These are phyloP conservation scores for Heterohyrax brucei DNA, from an alignment of 2,797 vertebrate species.

Conservation along the genomic window DNA sequence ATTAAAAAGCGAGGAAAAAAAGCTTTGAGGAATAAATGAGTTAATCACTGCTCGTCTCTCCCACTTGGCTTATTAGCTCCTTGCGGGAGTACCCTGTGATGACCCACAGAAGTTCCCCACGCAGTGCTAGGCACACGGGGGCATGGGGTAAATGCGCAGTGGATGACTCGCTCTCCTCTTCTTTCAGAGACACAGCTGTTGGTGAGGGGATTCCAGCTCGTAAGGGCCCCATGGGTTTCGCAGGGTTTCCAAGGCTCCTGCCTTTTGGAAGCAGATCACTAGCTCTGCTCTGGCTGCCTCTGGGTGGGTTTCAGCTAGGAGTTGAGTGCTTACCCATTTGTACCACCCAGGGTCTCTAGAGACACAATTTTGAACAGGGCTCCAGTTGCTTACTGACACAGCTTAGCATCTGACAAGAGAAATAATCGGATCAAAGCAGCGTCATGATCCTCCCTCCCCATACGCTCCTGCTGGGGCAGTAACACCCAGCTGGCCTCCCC, in stretches of 20 bases:
- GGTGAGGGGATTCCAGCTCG: not conserved
- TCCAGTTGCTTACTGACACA: slow-evolving; percentile 14
- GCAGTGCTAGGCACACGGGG: not conserved
- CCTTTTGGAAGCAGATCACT: not conserved
- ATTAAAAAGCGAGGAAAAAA: not conserved
- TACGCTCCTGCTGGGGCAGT: not conserved
- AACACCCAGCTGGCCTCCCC: not conserved
- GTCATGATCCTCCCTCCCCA: not conserved
- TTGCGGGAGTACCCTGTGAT: not conserved
- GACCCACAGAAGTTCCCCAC: not conserved
- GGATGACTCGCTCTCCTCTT: not conserved
- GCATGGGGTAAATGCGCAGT: not conserved
- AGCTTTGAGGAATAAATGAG: slow-evolving; percentile 26
- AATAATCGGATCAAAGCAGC: not conserved
- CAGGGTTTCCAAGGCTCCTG: not conserved
- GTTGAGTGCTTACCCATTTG: not conserved
- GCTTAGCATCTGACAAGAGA: not conserved
- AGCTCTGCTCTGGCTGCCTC: not conserved
- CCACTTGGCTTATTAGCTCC: not conserved
- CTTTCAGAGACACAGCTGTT: not conserved
- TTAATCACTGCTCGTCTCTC: slow-evolving; percentile 37
- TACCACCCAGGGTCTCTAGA: not conserved
- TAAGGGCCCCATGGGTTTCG: not conserved
- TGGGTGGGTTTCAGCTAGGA: not conserved
- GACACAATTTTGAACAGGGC: not conserved